Percentiles rank a stretch among this genome's conserved stretches.
Evolutionary conservation across 2,888 invertebrate genomes (phyloP).

Genomic region (Acleris cristana): DNA sequence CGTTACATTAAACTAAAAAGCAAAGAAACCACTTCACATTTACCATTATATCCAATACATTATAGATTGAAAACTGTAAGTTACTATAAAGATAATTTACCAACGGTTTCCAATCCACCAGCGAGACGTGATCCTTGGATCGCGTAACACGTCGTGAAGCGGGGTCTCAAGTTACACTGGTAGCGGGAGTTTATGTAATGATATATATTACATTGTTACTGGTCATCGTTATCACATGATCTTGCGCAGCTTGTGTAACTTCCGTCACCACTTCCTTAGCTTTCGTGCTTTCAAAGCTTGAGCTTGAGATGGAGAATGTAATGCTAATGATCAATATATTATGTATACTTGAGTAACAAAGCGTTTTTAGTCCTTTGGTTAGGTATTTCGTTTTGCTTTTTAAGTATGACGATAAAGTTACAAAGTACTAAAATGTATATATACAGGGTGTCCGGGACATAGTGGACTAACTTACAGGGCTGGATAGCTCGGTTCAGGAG

Average conservation of each 20-base stretch:
- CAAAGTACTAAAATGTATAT: no score
- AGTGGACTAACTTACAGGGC: no score
- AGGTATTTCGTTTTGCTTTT: no score
- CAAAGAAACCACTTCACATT: background rate
- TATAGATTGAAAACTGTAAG: slow-evolving; percentile 18
- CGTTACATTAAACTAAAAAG: background rate
- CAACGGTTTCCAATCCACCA: background rate
- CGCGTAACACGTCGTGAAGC: background rate
- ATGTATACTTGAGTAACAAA: no score
- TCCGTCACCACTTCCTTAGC: slow-evolving; percentile 33
- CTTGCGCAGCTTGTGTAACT: slow-evolving; percentile 25
- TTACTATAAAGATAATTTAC: background rate
- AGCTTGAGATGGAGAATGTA: background rate
- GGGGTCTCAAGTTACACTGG: slow-evolving; percentile 19
- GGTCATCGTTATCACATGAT: slow-evolving; percentile 30
- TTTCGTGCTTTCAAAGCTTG: slow-evolving; percentile 16
- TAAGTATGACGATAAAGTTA: no score
- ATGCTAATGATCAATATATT: background rate
- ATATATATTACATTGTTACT: slow-evolving; percentile 30
- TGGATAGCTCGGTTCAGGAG: no score
- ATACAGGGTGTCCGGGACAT: no score
- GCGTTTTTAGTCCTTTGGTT: no score
- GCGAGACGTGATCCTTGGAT: background rate
- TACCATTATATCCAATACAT: slow-evolving; percentile 2
- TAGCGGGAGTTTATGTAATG: slow-evolving; percentile 25